Evolutionary conservation across 2,888 invertebrate genomes (phyloP), one percentile per base, ranked within the genome.

Genomic region (Cenopis cana): DNA sequence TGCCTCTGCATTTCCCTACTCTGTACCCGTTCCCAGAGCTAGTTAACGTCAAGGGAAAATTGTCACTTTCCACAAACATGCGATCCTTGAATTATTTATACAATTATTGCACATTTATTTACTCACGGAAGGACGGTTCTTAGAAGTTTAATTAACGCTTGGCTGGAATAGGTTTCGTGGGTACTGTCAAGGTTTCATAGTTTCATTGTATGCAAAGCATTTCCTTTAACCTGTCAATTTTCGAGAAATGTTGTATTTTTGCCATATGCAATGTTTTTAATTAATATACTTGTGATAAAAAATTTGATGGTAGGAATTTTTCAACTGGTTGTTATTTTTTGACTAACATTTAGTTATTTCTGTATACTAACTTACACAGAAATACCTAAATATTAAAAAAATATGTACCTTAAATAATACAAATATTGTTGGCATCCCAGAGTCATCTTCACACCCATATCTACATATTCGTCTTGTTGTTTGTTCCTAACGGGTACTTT

Each of bases 41-140:
- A 77, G 76, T 84, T 80, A 75, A 69, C 54, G 74, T 68, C 72
- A 71, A 62, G 72, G 70, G 77, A 67, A 74, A 78, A 82, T 82
- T 81, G 80, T 77, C 76, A 81, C 74, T 80, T 78, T 78, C 74
- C 69, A 78, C 74, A 78, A 78, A 80, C 77, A 76, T 75, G 78
- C 77, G 77, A 78, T 76, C 46, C 24, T 73, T 80, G 79, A 69
- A 69, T 68, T 69, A 60, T 52, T 60, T 67, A 55, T 68, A 73
- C 64, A 67, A 60, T 62, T 60, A 69, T 69, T 74, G 38, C 67
- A 75, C 66, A 74, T 69, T 80, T 76, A 77, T 74, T 67, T 56
- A 72, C 82, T 82, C 84, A 83, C 71, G 83, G 84, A 90, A 85
- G 74, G 69, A 36, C 24, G 61, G 75, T 87, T 86, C 87, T 79